phyloP scores from a whole-genome alignment of 2,113 vertebrate genomes.

The Atlantisia rogersi region DNA sequence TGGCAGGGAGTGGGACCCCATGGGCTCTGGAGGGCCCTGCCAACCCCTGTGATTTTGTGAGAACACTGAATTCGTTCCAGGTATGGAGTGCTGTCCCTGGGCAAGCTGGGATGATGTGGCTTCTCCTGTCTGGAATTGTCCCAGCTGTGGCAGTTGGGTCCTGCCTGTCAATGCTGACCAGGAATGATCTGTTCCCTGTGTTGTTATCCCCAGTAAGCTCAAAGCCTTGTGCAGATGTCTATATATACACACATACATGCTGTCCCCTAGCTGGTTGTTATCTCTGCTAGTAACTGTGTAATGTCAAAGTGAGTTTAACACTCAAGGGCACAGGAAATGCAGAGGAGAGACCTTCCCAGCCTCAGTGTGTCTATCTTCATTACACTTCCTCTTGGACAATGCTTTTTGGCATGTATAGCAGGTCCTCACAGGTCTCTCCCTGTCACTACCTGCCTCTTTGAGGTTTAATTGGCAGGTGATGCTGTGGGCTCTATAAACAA shows the following conservation, averaged over 20 bases:
- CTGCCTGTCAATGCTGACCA: not conserved
- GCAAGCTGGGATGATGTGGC: fast-evolving
- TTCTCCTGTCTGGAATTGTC: not conserved
- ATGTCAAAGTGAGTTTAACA: not conserved
- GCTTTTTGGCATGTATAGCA: not conserved
- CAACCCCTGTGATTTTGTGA: too few relatives aligned
- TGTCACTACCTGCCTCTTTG: not conserved
- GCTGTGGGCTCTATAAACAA: not conserved
- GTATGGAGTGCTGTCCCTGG: not conserved
- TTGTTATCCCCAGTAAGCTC: not conserved
- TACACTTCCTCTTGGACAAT: not conserved
- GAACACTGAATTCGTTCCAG: not conserved
- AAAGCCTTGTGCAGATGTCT: not conserved
- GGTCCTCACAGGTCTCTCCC: not conserved
- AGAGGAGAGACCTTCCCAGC: not conserved
- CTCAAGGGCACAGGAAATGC: not conserved
- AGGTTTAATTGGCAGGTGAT: not conserved
- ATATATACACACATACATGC: too few relatives aligned
- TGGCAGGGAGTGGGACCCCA: too few relatives aligned
- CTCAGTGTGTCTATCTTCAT: not conserved
- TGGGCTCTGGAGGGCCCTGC: too few relatives aligned
- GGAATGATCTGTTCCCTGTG: not conserved
- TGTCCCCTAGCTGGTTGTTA: not conserved
- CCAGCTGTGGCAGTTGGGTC: not conserved
- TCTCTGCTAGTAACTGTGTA: not conserved